These are phyloP conservation scores for Varanus salvator DNA, from an alignment of 2,113 vertebrate genomes.

Conservation along the genomic window DNA sequence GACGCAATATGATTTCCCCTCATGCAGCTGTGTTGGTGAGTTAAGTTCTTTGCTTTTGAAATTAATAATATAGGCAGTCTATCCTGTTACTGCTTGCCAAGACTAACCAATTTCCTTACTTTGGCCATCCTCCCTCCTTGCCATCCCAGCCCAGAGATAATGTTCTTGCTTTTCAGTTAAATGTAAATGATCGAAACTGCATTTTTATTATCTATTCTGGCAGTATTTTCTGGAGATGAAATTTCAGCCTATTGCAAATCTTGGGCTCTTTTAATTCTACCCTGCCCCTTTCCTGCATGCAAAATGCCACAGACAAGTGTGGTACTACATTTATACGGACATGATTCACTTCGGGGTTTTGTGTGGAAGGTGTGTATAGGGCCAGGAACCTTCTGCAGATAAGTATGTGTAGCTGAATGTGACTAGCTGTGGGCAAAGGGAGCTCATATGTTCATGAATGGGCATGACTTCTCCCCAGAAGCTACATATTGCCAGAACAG, in stretches of 20 bases:
- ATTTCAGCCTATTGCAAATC: neutral
- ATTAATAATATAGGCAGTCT: neutral
- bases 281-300: neutral
- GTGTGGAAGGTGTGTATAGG: neutral
- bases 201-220: neutral
- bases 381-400: too few relatives aligned
- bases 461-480: neutral
- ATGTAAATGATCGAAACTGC: neutral
- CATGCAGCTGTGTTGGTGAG: conserved; percentile 97
- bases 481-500: neutral
- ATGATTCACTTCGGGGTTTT: neutral
- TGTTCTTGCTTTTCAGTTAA: neutral
- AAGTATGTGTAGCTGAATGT: neutral
- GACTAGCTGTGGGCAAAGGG: neutral
- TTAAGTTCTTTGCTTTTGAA: conserved; percentile 47
- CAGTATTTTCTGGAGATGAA: neutral
- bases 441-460: neutral
- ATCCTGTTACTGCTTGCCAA: neutral
- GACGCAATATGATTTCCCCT: conserved; percentile 96
- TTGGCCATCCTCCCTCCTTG: neutral
- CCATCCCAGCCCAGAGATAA: too few relatives aligned
- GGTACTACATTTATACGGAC: neutral
- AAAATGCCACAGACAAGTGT: neutral
- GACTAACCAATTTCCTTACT: neutral
- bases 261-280: neutral